These are phyloP conservation scores for Plectropomus leopardus DNA, from an alignment of 2,113 vertebrate species.

Conservation along the genomic window DNA sequence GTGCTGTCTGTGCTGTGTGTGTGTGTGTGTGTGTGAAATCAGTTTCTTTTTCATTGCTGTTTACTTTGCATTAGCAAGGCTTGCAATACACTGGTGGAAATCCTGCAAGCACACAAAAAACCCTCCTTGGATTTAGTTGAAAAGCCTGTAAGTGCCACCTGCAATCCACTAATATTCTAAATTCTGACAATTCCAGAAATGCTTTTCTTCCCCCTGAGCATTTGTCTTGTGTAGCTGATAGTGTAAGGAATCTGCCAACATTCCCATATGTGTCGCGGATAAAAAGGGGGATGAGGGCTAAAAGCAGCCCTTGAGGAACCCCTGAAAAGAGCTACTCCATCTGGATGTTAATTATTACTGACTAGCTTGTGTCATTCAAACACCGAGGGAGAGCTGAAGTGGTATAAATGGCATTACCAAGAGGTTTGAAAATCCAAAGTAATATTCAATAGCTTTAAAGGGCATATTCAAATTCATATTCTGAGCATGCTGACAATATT, in stretches of 20 bases:
- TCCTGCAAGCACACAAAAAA: neutral
- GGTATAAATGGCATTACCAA: constrained; percentile 1
- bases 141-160: constrained; percentile 1
- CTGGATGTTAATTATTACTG: constrained; percentile 51
- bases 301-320: constrained; percentile 30
- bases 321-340: constrained; percentile 42
- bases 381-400: constrained; percentile 11
- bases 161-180: constrained; percentile 9
- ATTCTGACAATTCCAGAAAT: constrained; percentile 7
- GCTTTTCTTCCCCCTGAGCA: neutral
- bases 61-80: too few relatives aligned
- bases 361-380: constrained; percentile 51
- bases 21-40: too few relatives aligned
- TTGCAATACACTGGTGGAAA: too few relatives aligned
- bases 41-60: too few relatives aligned
- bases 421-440: constrained; percentile 28
- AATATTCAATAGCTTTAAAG: constrained; percentile 40
- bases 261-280: constrained; percentile 27
- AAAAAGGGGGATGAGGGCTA: constrained; percentile 8
- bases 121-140: neutral
- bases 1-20: too few relatives aligned
- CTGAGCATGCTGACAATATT: constrained; percentile 12
- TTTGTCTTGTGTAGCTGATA: constrained; percentile 6
- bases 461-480: constrained; percentile 58
- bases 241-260: constrained; percentile 37